Percentiles rank a stretch among this genome's conserved stretches.
These are phyloP conservation scores for Stenolophus ochropezus DNA, from an alignment of 2,888 invertebrate genomes.

Conservation along the genomic window DNA sequence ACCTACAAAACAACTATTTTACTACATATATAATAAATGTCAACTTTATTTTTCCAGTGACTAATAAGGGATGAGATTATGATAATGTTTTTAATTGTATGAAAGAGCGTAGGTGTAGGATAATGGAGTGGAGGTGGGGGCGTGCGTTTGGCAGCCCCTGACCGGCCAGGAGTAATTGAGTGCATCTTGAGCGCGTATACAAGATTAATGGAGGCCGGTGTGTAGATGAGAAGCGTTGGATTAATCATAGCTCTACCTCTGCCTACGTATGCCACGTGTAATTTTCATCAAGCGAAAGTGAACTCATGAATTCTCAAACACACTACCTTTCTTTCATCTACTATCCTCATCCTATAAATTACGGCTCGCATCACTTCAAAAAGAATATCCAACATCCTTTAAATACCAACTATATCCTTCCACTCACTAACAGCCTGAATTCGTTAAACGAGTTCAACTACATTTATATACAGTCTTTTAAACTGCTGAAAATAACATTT, in stretches of 20 bases:
- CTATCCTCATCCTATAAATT: neutral
- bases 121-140: neutral
- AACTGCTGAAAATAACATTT: too few relatives aligned
- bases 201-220: constrained; percentile 46
- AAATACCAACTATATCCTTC: too few relatives aligned
- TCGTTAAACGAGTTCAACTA: too few relatives aligned
- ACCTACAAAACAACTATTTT: too few relatives aligned
- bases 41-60: too few relatives aligned
- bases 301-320: constrained; percentile 1
- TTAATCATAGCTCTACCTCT: constrained; percentile 46
- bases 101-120: too few relatives aligned
- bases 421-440: too few relatives aligned
- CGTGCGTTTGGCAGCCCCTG: neutral
- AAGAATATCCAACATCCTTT: too few relatives aligned
- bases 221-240: constrained; percentile 42
- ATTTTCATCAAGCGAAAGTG: constrained; percentile 20
- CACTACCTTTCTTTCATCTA: neutral
- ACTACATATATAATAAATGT: too few relatives aligned
- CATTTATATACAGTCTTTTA: too few relatives aligned
- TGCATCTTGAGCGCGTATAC: constrained; percentile 54
- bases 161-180: constrained; percentile 40
- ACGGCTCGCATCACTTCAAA: neutral
- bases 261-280: constrained; percentile 25
- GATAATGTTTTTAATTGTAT: too few relatives aligned
- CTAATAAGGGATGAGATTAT: too few relatives aligned